A percentile compares a stretch with the other conserved stretches of the same genome.
Conservation (phyloP, 2,797 vertebrate genomes). For the Melanotaenia maccullochi region DNA sequence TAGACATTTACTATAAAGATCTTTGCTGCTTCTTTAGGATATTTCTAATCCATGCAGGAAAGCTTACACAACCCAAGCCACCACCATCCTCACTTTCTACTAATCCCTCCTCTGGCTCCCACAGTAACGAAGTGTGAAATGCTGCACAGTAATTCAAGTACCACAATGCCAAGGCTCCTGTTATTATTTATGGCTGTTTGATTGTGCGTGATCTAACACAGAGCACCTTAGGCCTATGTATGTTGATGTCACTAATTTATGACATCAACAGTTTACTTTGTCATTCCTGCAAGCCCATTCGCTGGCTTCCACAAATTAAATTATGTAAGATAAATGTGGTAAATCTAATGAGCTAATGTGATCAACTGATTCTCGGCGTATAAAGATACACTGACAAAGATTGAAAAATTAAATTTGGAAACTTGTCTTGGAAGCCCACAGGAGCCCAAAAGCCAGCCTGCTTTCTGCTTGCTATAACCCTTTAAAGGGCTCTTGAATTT, state of each 20-base stretch:
- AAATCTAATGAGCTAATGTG: constrained; percentile 21
- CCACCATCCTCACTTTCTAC: constrained; percentile 10
- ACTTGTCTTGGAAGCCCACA: not conserved
- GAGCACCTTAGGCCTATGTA: not conserved
- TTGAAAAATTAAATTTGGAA: constrained; percentile 9
- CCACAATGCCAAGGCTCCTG: constrained; percentile 35
- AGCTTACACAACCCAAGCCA: constrained; percentile 12
- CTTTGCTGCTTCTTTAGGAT: constrained; percentile 7
- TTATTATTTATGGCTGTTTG: constrained; percentile 51
- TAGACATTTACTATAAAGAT: not conserved
- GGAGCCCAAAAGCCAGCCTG: not conserved
- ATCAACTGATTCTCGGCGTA: constrained; percentile 9
- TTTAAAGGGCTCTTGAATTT: not conserved
- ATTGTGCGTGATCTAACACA: constrained; percentile 20
- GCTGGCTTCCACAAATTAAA: not conserved
- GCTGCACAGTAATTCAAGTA: constrained; percentile 54
- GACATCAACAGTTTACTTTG: constrained; percentile 17
- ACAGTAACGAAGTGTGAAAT: constrained; percentile 68
- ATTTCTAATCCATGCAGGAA: not conserved
- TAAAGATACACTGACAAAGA: constrained; percentile 5
- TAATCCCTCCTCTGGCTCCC: constrained; percentile 48
- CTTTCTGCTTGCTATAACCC: not conserved
- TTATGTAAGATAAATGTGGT: constrained; percentile 1
- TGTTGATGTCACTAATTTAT: constrained; percentile 9
- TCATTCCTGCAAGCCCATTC: not conserved